Base-by-base conservation (phyloP, 2,797 vertebrate genomes). In the Pangasius sanitwongsei region DNA sequence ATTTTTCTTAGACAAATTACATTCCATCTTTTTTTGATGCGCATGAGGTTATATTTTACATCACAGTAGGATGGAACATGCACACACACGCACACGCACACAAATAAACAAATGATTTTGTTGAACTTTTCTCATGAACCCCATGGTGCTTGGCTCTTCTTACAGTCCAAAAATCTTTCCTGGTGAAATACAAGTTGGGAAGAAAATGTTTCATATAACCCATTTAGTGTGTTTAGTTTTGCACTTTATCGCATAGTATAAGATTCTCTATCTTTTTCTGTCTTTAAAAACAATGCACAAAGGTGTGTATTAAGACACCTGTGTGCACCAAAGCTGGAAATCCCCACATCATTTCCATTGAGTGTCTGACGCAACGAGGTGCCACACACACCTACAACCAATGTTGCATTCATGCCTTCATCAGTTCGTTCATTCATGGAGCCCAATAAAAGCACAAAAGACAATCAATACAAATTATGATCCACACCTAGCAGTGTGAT, bases 91-190 rank as follows among this genome's bases (percentile, higher is more conserved):
- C 59, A 28, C n/a, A 81, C 13, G 5, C n/a, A 83, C 50, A 80
- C 50, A 80, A 55, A 80, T 59, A 57, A 57, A 80, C 55, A 81
- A 20, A 59, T 59, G 31, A 37, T 81, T 59, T 59, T 81, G 53
- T 25, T 87, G 57, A 67, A 69, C 65, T 82, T 87, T 87, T 87
- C 86, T 87, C 86, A 72, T 70, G 86, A 34, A 70, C 48, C 61
- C 31, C 48, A 25, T 65, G 72, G 23, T 81, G 63, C 61, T 87
- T 65, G 74, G 6, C 75, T 82, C 50, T 57, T 80, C 18, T 34
- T 87, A 12, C n/a, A 34, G 61, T 50, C 15, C 63, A 31, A 23
- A 83, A 83, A 31, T 48, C 48, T 28, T 20, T 83, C 25, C 13
- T 83, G 37, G 5, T 41, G 57, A 61, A 61, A 61, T 61, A 25